phyloP scores from a whole-genome alignment of 2,797 vertebrate genomes.

The Lutjanus argentimaculatus region DNA sequence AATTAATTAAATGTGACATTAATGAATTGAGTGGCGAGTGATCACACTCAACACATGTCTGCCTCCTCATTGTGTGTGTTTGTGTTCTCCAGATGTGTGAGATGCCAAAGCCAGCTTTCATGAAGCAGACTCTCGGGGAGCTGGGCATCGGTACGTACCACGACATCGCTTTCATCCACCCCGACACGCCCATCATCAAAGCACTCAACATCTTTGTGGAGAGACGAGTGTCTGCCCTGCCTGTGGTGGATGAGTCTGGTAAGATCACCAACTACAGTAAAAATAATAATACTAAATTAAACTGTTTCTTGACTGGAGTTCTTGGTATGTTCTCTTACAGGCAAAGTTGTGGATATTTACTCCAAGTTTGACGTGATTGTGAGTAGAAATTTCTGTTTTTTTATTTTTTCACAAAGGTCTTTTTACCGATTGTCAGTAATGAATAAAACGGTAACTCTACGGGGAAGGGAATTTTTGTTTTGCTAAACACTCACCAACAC shows the following conservation, averaged over 20 bases:
- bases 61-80: constrained; percentile 12
- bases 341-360: constrained; percentile 99
- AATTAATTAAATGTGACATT: not conserved
- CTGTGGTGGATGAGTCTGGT: constrained; percentile 97
- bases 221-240: constrained; percentile 95
- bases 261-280: not conserved
- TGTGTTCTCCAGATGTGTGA: constrained; percentile 91
- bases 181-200: constrained; percentile 98
- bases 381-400: constrained; percentile 80
- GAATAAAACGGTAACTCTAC: too few species aligned
- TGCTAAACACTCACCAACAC: too few species aligned
- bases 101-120: constrained; percentile 99
- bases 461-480: too few species aligned
- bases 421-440: too few species aligned
- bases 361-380: constrained; percentile 99
- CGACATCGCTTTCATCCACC: constrained; percentile 97
- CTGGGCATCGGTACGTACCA: constrained; percentile 97
- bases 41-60: not conserved
- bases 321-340: constrained; percentile 81
- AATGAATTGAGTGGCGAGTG: not conserved
- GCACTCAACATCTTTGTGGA: constrained; percentile 98
- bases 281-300: not conserved
- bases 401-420: too few species aligned
- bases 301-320: not conserved
- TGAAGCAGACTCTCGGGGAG: constrained; percentile 97